phyloP scores from a whole-genome alignment of 2,113 vertebrate species.

The Aleadryas rufinucha region DNA sequence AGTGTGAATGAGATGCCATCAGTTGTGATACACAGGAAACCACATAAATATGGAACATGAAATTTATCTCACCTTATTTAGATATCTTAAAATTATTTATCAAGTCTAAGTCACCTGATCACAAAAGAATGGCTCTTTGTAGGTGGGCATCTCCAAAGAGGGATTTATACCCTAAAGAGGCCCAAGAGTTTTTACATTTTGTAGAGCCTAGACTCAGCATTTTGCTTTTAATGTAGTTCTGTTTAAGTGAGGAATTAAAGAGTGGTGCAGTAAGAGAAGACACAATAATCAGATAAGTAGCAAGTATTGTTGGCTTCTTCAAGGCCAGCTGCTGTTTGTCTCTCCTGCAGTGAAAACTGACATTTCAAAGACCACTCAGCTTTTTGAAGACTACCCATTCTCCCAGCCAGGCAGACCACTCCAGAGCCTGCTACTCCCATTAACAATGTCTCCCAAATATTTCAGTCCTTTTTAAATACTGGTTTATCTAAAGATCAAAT shows the following conservation, averaged over 20 bases:
- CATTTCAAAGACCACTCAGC: neutral
- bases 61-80: neutral
- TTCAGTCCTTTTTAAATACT: neutral
- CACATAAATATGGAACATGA: neutral
- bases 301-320: neutral
- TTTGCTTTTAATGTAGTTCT: neutral
- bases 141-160: neutral
- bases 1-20: neutral
- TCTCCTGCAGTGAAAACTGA: neutral
- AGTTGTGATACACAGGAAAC: neutral
- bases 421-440: neutral
- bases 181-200: neutral
- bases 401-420: neutral
- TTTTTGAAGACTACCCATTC: neutral
- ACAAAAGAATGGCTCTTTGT: neutral
- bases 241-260: neutral
- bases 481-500: neutral
- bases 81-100: neutral
- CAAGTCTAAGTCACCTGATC: neutral
- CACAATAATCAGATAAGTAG: neutral
- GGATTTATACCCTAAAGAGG: neutral
- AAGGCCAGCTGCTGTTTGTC: neutral
- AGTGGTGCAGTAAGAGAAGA: neutral
- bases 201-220: neutral
- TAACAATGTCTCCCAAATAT: neutral